Conservation (phyloP, 2,797 vertebrate species). For the Aplochiton taeniatus region DNA sequence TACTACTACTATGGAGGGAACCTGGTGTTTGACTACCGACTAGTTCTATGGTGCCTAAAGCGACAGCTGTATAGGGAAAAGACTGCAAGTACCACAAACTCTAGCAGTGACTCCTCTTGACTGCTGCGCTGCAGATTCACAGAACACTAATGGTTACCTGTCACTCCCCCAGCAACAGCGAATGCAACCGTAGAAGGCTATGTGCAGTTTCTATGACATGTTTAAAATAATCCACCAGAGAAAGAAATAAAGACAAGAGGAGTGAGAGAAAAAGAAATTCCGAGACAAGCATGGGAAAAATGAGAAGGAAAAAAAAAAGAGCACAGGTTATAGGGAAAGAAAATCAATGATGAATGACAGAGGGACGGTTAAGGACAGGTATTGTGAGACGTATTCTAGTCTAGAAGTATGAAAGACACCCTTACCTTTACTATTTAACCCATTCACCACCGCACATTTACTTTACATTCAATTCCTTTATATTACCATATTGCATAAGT, state of each 20-base stretch:
- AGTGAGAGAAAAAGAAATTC: conserved; percentile 26
- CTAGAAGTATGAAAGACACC: too few relatives aligned
- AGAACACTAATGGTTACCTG: background rate
- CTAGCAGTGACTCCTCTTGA: background rate
- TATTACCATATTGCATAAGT: too few relatives aligned
- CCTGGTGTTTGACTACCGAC: background rate
- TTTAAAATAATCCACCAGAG: conserved; percentile 16
- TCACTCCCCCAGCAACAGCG: background rate
- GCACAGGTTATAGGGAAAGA: conserved; percentile 1
- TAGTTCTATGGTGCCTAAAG: background rate
- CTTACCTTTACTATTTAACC: too few relatives aligned
- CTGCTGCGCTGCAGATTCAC: background rate
- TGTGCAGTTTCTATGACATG: background rate
- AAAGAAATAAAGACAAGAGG: too few relatives aligned
- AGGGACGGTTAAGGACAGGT: background rate
- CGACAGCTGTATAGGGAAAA: background rate
- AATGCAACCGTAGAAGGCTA: conserved; percentile 7
- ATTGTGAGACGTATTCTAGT: too few relatives aligned
- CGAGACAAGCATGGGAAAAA: conserved; percentile 42
- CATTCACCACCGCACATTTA: too few relatives aligned
- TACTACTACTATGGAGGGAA: background rate
- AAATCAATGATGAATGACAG: background rate
- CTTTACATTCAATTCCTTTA: too few relatives aligned
- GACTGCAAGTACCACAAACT: background rate
- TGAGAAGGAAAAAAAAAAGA: conserved; percentile 35